Evolutionary conservation across 1,140 invertebrate species (phyloP).

Genomic region (Drosophila nannoptera): DNA sequence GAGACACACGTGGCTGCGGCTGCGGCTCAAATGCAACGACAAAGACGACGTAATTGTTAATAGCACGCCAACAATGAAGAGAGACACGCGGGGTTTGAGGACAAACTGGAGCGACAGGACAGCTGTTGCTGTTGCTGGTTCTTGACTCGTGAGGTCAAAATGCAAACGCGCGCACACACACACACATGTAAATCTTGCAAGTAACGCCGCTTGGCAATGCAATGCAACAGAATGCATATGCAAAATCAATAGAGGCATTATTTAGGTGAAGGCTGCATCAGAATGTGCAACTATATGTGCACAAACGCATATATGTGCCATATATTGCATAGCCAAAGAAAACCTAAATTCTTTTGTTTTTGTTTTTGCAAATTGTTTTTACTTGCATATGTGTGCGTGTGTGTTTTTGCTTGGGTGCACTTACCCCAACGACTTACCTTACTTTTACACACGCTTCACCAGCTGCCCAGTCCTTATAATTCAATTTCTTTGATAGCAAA

Average conservation of each 20-base stretch:
- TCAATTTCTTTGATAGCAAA: conserved; percentile 1
- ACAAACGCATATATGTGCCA: conserved; percentile 21
- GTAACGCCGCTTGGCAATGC: conserved; percentile 46
- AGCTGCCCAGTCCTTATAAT: conserved; percentile 4
- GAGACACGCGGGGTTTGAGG: neutral
- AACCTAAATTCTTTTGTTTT: conserved; percentile 29
- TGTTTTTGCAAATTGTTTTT: conserved; percentile 55
- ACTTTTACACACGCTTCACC: conserved; percentile 9
- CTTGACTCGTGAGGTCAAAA: conserved; percentile 31
- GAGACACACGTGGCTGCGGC: conserved; percentile 57
- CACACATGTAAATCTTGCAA: conserved; percentile 23
- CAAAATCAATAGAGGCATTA: conserved; percentile 51
- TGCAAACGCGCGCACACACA: conserved; percentile 5
- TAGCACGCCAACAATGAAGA: conserved; percentile 1
- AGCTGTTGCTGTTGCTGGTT: conserved; percentile 67
- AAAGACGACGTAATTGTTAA: conserved; percentile 9
- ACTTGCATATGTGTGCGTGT: conserved; percentile 4
- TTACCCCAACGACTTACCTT: conserved; percentile 45
- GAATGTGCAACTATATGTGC: conserved; percentile 45
- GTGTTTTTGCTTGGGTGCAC: conserved; percentile 18
- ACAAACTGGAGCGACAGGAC: conserved; percentile 40
- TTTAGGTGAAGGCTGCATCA: conserved; percentile 64
- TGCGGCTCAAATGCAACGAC: conserved; percentile 31
- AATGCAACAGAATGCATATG: conserved; percentile 40
- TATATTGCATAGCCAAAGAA: conserved; percentile 36